phyloP scores from a whole-genome alignment of 2,888 invertebrate species.

The Busseola fusca region DNA sequence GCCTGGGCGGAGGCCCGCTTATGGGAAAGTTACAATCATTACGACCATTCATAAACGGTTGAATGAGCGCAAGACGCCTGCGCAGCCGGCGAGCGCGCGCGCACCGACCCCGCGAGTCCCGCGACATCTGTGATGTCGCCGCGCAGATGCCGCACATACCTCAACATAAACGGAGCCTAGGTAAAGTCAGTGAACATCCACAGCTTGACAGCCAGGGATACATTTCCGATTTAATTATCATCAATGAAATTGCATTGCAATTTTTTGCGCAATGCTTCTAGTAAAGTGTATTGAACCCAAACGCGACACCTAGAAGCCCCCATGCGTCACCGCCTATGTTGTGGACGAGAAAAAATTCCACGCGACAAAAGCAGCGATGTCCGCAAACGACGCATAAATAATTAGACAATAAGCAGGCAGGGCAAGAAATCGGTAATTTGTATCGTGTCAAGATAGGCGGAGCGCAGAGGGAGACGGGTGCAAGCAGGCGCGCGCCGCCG shows the following conservation, averaged over 20 bases:
- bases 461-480: constrained; percentile 83
- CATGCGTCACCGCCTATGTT: constrained; percentile 80
- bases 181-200: constrained; percentile 38
- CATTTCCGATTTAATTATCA: constrained; percentile 37
- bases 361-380: constrained; percentile 80
- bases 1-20: constrained; percentile 80
- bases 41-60: constrained; percentile 87
- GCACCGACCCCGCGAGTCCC: constrained; percentile 72
- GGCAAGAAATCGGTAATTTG: constrained; percentile 88
- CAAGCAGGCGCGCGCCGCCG: constrained; percentile 83
- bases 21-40: constrained; percentile 86
- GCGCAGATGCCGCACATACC: constrained; percentile 67
- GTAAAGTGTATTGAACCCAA: constrained; percentile 84
- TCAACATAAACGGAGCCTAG: constrained; percentile 47
- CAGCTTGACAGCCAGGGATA: constrained; percentile 30
- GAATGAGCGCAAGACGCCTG: constrained; percentile 84
- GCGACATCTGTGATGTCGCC: constrained; percentile 76
- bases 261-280: constrained; percentile 56
- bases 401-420: constrained; percentile 88
- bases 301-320: constrained; percentile 76
- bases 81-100: constrained; percentile 74
- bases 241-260: constrained; percentile 39
- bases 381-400: constrained; percentile 86
- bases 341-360: constrained; percentile 81
- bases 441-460: constrained; percentile 86